Evolutionary conservation across 2,797 vertebrate genomes (phyloP).

Genomic region (Heterohyrax brucei): DNA sequence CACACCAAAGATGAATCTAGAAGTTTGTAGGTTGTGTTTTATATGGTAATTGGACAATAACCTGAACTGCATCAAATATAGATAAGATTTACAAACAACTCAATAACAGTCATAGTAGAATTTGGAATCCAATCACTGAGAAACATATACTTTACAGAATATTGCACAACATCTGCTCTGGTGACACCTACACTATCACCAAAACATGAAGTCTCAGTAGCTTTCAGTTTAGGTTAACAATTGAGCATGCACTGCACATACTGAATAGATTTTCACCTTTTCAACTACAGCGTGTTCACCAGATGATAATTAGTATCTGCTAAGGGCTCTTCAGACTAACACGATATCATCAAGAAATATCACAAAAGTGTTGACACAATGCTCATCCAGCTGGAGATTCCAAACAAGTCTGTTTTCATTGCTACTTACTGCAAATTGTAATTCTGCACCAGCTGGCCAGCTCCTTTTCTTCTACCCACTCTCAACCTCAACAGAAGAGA

Average conservation of each 20-base stretch:
- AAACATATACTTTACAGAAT: neutral
- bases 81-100: neutral
- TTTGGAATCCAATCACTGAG: rapidly evolving
- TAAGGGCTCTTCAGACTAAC: conserved; percentile 71
- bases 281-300: conserved; percentile 16
- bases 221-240: conserved; percentile 20
- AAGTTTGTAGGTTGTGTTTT: neutral
- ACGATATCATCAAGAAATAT: conserved; percentile 72
- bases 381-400: conserved; percentile 54
- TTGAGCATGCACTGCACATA: conserved; percentile 2
- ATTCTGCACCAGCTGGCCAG: conserved; percentile 64
- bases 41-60: neutral
- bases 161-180: neutral
- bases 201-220: neutral
- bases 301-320: conserved; percentile 67
- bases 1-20: neutral
- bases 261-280: conserved; percentile 61
- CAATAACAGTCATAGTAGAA: neutral
- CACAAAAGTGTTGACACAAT: conserved; percentile 70
- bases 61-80: neutral
- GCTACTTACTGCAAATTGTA: conserved; percentile 60
- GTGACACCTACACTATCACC: neutral
- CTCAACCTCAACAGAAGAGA: conserved; percentile 20
- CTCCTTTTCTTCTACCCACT: neutral
- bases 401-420: conserved; percentile 71